A percentile compares a stretch with the other conserved stretches of the same genome.
Evolutionary conservation across 2,888 invertebrate genomes (phyloP).

Genomic region (Cheilosia impressa): DNA sequence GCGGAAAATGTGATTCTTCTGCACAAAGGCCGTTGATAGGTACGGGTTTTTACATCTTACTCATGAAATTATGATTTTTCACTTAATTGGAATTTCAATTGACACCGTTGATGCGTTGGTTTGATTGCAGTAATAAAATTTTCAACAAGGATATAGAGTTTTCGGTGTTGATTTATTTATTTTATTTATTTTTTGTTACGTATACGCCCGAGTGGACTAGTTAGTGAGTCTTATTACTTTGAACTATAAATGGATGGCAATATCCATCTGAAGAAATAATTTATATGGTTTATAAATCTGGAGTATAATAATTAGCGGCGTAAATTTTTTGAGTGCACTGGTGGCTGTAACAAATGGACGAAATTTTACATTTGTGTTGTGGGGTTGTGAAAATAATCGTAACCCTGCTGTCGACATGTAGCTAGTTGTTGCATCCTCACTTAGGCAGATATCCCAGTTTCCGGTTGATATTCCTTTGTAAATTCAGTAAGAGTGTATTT

Average conservation of each 20-base stretch:
- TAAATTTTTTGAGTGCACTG: no score
- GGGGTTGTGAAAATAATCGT: no score
- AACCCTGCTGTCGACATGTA: no score
- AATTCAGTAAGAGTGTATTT: no score
- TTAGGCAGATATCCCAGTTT: no score
- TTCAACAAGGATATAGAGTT: not conserved
- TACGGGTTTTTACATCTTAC: not conserved
- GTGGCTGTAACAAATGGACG: no score
- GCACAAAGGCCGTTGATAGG: not conserved
- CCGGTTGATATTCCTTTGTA: no score
- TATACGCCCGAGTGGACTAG: slow-evolving; percentile 30
- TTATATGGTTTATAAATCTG: no score
- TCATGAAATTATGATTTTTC: slow-evolving; percentile 14
- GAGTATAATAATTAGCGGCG: no score
- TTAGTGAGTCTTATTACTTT: not conserved
- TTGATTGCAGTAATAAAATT: slow-evolving; percentile 3
- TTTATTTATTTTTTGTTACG: slow-evolving; percentile 16
- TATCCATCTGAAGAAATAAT: no score
- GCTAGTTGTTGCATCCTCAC: no score
- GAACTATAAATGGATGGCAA: not conserved
- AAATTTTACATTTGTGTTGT: no score
- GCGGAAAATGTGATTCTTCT: slow-evolving; percentile 9
- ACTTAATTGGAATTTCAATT: slow-evolving; percentile 23
- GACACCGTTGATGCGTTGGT: not conserved
- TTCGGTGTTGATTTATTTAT: not conserved